Evolutionary conservation across 1,140 invertebrate species (phyloP).

Genomic region (Solen grandis): DNA sequence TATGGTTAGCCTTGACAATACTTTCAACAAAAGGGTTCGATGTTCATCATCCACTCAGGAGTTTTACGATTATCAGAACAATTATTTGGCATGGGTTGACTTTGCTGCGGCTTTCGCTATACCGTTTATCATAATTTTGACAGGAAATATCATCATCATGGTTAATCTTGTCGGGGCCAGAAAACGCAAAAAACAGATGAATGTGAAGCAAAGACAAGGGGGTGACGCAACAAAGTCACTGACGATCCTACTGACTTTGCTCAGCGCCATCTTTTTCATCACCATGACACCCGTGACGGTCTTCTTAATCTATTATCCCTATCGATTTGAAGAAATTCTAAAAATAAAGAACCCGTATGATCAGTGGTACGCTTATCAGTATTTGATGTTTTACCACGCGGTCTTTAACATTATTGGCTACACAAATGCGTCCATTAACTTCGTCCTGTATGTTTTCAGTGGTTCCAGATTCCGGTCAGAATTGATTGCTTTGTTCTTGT

Average conservation of each 20-base stretch:
- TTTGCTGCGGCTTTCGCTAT: slow-evolving; percentile 9
- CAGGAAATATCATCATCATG: slow-evolving; percentile 40
- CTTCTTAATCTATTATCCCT: background rate
- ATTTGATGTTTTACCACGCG: slow-evolving; percentile 8
- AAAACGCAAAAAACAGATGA: background rate
- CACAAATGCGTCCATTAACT: slow-evolving; percentile 34
- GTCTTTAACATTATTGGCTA: slow-evolving; percentile 37
- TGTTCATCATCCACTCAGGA: background rate
- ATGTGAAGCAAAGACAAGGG: background rate
- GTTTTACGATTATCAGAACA: slow-evolving; percentile 1
- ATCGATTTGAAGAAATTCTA: background rate
- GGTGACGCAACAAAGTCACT: background rate
- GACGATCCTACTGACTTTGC: slow-evolving; percentile 16
- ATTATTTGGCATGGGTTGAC: slow-evolving; percentile 35
- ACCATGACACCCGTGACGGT: slow-evolving; percentile 20
- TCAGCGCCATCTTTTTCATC: slow-evolving; percentile 35
- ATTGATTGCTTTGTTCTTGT: slow-evolving; percentile 1
- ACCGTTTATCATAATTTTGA: slow-evolving; percentile 9
- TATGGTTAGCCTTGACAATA: background rate
- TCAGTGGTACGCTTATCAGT: slow-evolving; percentile 4
- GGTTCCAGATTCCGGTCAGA: slow-evolving; percentile 37
- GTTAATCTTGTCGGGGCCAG: background rate
- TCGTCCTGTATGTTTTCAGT: slow-evolving; percentile 47
- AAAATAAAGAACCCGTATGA: background rate
- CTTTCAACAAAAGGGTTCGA: background rate